Percentiles rank a stretch among this genome's conserved stretches.
Evolutionary conservation across 2,113 vertebrate genomes (phyloP).

Genomic region (Numenius arquata): DNA sequence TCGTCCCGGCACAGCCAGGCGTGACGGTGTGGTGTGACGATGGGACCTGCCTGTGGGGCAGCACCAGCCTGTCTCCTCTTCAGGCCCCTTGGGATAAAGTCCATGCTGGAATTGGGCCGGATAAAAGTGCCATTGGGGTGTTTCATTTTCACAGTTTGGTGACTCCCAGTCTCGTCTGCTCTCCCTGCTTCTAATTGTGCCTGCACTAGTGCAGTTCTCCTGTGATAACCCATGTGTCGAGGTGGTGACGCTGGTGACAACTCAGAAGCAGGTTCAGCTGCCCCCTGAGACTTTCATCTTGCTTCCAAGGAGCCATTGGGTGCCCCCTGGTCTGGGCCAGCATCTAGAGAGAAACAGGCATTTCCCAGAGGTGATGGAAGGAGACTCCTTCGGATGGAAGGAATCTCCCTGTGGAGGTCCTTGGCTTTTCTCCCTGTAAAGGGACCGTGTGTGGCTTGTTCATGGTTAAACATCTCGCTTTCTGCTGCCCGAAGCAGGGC

Average conservation of each 20-base stretch:
- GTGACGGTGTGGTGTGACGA: accelerated
- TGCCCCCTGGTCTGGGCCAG: background rate
- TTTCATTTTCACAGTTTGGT: background rate
- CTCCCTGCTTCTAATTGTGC: background rate
- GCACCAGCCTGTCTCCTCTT: background rate
- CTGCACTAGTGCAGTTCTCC: background rate
- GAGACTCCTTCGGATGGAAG: background rate
- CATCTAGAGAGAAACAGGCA: background rate
- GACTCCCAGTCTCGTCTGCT: background rate
- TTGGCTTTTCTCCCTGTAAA: background rate
- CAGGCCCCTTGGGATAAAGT: background rate
- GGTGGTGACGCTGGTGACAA: background rate
- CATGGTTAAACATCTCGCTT: background rate
- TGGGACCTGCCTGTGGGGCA: background rate
- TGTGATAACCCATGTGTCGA: accelerated
- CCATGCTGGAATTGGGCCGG: background rate
- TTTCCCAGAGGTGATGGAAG: background rate
- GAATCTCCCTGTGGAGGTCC: background rate
- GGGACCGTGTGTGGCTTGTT: background rate
- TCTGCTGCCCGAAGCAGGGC: background rate
- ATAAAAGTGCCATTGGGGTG: background rate
- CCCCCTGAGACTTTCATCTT: background rate
- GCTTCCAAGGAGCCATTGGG: background rate
- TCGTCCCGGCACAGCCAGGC: accelerated
- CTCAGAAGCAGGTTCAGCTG: background rate